Percentiles rank a stretch among this genome's conserved stretches.
phyloP scores from a whole-genome alignment of 2,888 invertebrate species.

The Protophormia terraenovae region DNA sequence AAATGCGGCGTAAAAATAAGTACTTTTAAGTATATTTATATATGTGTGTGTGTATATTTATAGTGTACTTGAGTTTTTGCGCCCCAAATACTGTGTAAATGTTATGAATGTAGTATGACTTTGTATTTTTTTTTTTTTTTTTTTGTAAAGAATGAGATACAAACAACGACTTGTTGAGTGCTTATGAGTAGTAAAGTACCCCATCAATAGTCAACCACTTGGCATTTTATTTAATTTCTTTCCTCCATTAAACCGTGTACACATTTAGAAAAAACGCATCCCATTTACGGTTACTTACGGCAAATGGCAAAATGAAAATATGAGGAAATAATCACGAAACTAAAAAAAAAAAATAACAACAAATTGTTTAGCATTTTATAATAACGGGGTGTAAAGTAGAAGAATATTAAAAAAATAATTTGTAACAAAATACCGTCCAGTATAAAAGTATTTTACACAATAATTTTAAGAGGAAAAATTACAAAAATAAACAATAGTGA shows the following conservation, averaged over 20 bases:
- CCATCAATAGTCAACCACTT: conserved; percentile 55
- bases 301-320: conserved; percentile 16
- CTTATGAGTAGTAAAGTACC: background rate
- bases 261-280: conserved; percentile 57
- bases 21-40: background rate
- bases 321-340: conserved; percentile 20
- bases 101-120: background rate
- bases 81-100: conserved; percentile 43
- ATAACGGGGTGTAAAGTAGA: too few relatives aligned
- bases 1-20: background rate
- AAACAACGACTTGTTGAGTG: conserved; percentile 55
- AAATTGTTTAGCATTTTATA: too few relatives aligned
- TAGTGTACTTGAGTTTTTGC: conserved; percentile 49
- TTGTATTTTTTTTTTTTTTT: too few relatives aligned
- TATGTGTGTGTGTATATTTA: background rate
- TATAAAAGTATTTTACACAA: background rate
- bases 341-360: too few relatives aligned
- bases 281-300: conserved; percentile 58
- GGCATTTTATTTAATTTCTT: conserved; percentile 63
- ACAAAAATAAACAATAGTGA: background rate
- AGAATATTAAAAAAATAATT: conserved; percentile 24
- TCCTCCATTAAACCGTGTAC: conserved; percentile 63
- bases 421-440: conserved; percentile 25
- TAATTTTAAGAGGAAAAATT: background rate
- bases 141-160: conserved; percentile 23